Base-by-base conservation (phyloP, 2,797 vertebrate species). In the Triplophysa yarkandensis region DNA sequence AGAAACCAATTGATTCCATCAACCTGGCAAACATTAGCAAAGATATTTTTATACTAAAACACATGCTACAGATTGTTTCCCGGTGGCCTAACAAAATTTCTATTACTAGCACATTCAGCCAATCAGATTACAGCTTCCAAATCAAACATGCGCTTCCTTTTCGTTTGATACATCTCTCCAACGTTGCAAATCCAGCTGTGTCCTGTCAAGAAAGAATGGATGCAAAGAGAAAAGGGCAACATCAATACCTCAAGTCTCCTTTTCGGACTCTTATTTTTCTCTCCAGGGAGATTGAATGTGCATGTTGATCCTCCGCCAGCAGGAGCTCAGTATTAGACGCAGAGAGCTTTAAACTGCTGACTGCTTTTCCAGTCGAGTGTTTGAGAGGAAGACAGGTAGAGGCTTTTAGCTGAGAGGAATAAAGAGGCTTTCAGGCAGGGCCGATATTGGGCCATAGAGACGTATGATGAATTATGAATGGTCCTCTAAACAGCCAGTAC, bases 401-500 rank as follows among this genome's bases (percentile, higher is more conserved):
- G 11, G 43, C 60, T 65, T 70, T 79, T 50, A 65, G 46, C 65
- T 34, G 14, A 52, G 34, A 39, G 28, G 36, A 69, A 71, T 75
- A 68, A 83, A 76, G 48, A 61, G 27, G 60, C 71, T 77, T 74
- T 80, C 67, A 69, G 54, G 52, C 41, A 17, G 32, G 61, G 7
- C 54, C 61, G 43, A 79, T 76, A 68, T 41, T 14, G 25, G 72
- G 58, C 72, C 41, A 52, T 4, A 63, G 85, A 82, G 79, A 73
- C 78, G 75, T 39, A 66, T 74, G 70, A 88, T 93, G 77, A 93
- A 93, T 93, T 89, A 92, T 92, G 84, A 84, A 93, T 92, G 90
- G 64, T 82, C 71, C 87, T 85, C 84, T 84, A 91, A 91, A 92
- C 90, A 91, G 89, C 68, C 86, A 84, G 86, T 81, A 80, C 83